Base-by-base conservation (phyloP, 1,140 invertebrate genomes). In the Drosophila azteca region DNA sequence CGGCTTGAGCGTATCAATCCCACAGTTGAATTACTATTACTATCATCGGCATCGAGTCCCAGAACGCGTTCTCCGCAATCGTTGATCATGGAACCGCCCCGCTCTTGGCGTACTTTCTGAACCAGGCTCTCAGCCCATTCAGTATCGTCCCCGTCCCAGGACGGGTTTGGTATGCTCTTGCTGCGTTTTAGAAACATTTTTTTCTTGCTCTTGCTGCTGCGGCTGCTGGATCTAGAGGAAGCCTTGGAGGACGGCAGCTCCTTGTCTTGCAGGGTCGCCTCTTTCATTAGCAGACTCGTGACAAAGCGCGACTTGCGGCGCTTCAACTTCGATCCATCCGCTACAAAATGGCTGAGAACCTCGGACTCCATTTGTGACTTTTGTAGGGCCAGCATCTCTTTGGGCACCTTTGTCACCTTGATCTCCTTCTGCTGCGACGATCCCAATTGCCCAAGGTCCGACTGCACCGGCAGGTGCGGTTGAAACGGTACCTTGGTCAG, bases 301-400 rank as follows among this genome's bases (percentile, higher is more conserved):
- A 55, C 24, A 22, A 57, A 22, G 1, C 82, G 70, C 1, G 87
- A 82, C 29, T 90, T 90, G 26, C 81, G 73, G 0, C 77, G 69
- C 64, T 90, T 90, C 6, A 85, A 41, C 22, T 74, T 83, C 7
- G 58, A 54, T 9, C 58, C 58, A 3, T 76, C 87, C 7, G 61
- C 65, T 5, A 91, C 79, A 70, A 77, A 92, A 51, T 87, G 84
- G 7, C 79, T 79, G 7, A 92, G 67, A 13, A 92, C 73, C 60
- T 92, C 67, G 22, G 90, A 92, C 9, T 90, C 91, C 45, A 75
- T 84, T 7, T 90, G 77, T 0, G 91, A 82, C 8, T 77, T 79
- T 49, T 92, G 80, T 17, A 92, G 24, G 5, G 85, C 87, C 13
- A 75, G 2, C 63, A 88, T 70, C 48, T 89, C 84, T 48, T 71